Evolutionary conservation across 2,797 vertebrate species (phyloP).

Genomic region (Melanotaenia maccullochi): DNA sequence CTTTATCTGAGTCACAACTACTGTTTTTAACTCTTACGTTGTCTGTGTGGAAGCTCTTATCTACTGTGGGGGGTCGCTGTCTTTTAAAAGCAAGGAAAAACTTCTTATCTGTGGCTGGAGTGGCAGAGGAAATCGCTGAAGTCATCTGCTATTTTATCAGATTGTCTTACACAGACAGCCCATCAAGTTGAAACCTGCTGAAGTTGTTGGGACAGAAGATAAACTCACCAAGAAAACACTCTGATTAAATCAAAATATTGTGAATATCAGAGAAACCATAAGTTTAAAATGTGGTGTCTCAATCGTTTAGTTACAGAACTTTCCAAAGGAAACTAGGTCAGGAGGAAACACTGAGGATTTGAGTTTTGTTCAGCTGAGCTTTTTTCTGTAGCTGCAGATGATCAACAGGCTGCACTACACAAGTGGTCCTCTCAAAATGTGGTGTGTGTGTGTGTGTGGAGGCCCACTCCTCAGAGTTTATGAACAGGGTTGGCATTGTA

Average conservation of each 20-base stretch:
- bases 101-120: constrained; percentile 26
- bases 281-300: not conserved
- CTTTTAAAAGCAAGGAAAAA: constrained; percentile 20
- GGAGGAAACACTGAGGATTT: constrained; percentile 26
- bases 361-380: constrained; percentile 32
- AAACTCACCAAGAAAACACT: not conserved
- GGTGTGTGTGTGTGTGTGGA: constrained; percentile 26
- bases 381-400: constrained; percentile 64
- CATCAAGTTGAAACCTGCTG: not conserved
- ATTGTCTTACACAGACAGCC: not conserved
- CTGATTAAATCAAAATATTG: not conserved
- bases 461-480: constrained; percentile 64
- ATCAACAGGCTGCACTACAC: constrained; percentile 68
- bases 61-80: not conserved
- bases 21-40: not conserved
- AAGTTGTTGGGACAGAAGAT: not conserved
- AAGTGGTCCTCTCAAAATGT: constrained; percentile 59
- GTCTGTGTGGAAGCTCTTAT: not conserved
- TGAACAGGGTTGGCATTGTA: constrained; percentile 78
- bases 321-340: constrained; percentile 34
- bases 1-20: not conserved
- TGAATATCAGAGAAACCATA: not conserved
- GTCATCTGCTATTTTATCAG: constrained; percentile 8
- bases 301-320: constrained; percentile 10
- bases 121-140: constrained; percentile 11